Evolutionary conservation across 2,888 invertebrate species (phyloP).

Genomic region (Phalera bucephala): DNA sequence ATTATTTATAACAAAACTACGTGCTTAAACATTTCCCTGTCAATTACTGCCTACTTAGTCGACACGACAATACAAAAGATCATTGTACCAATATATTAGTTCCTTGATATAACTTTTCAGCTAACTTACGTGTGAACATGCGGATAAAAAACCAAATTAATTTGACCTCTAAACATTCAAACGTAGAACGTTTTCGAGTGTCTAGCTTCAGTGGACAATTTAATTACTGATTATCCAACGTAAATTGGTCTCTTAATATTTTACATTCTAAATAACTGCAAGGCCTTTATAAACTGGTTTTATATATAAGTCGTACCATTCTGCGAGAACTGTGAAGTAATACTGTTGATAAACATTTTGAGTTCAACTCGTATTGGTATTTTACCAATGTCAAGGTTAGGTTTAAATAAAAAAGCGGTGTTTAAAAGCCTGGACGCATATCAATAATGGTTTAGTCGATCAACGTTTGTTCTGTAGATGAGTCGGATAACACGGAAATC

Average conservation of each 20-base stretch:
- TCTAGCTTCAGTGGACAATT: not conserved
- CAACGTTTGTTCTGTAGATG: slow-evolving; percentile 36
- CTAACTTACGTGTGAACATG: slow-evolving; percentile 37
- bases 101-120: slow-evolving; percentile 27
- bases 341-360: slow-evolving; percentile 11
- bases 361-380: slow-evolving; percentile 19
- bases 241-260: not conserved
- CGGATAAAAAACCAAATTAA: slow-evolving; percentile 10
- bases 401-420: slow-evolving; percentile 36
- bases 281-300: slow-evolving; percentile 9
- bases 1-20: slow-evolving; percentile 9
- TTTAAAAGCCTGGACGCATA: slow-evolving; percentile 44
- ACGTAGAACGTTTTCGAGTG: not conserved
- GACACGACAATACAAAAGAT: slow-evolving; percentile 22
- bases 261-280: not conserved
- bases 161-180: slow-evolving; percentile 8
- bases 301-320: slow-evolving; percentile 4
- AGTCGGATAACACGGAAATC: slow-evolving; percentile 16
- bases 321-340: slow-evolving; percentile 10
- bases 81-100: slow-evolving; percentile 39
- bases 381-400: slow-evolving; percentile 50
- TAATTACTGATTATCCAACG: not conserved
- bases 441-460: slow-evolving; percentile 48
- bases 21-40: slow-evolving; percentile 28
- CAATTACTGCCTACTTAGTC: slow-evolving; percentile 23